phyloP scores from a whole-genome alignment of 2,113 vertebrate genomes.

The Cettia cetti region DNA sequence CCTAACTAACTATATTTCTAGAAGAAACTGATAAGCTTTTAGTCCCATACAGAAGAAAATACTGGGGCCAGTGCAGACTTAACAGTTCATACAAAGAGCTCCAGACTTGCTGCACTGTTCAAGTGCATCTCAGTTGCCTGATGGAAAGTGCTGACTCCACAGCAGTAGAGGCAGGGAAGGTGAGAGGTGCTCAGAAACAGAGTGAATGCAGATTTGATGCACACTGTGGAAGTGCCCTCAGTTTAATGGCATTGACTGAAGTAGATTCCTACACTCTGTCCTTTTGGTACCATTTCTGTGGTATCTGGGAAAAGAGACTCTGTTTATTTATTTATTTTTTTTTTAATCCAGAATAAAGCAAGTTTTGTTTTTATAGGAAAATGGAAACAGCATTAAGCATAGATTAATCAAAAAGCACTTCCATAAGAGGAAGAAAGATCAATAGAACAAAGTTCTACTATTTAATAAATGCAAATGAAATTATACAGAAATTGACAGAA shows the following conservation, averaged over 20 bases:
- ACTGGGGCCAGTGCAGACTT: background rate
- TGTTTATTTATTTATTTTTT: too few species aligned
- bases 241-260: accelerated
- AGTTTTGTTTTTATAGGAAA: background rate
- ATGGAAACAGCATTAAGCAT: background rate
- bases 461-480: background rate
- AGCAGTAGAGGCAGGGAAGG: background rate
- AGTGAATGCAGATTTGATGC: background rate
- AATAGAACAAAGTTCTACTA: background rate
- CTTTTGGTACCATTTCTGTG: background rate
- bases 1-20: background rate
- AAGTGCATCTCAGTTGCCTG: accelerated
- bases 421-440: background rate
- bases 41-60: background rate
- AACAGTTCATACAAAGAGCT: background rate
- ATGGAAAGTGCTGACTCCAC: background rate
- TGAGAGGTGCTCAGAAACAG: background rate
- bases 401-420: background rate
- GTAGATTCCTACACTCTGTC: accelerated
- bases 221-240: background rate
- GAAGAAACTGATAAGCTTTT: background rate
- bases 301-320: background rate
- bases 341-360: background rate
- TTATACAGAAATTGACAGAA: background rate
- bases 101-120: background rate